Conservation (phyloP, 2,888 invertebrate genomes). For the Gari tellinella region DNA sequence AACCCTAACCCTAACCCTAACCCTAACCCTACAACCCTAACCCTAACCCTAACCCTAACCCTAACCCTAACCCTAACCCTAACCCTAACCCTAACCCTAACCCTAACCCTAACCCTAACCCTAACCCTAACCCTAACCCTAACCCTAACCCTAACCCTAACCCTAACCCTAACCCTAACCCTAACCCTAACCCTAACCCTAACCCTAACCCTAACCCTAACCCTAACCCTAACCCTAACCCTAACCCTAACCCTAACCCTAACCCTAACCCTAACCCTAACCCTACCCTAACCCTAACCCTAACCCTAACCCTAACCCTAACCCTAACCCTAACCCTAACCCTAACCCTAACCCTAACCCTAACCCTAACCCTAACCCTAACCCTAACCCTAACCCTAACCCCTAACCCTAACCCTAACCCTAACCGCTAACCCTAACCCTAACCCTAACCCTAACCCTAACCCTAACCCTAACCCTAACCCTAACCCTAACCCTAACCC, state of each 20-base stretch:
- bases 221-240: slow-evolving; percentile 48
- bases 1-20: slow-evolving; percentile 59
- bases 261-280: slow-evolving; percentile 49
- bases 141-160: slow-evolving; percentile 60
- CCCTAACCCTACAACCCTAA: slow-evolving; percentile 51
- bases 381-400: slow-evolving; percentile 62
- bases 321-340: slow-evolving; percentile 68
- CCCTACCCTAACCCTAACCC: slow-evolving; percentile 53
- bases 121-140: slow-evolving; percentile 60
- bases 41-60: slow-evolving; percentile 67
- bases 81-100: slow-evolving; percentile 66
- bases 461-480: slow-evolving; percentile 61
- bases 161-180: slow-evolving; percentile 47
- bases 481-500: slow-evolving; percentile 57
- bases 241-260: slow-evolving; percentile 51
- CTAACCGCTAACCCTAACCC: slow-evolving; percentile 55
- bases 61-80: slow-evolving; percentile 69
- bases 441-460: slow-evolving; percentile 64
- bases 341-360: slow-evolving; percentile 61
- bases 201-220: slow-evolving; percentile 60
- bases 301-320: slow-evolving; percentile 13
- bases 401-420: slow-evolving; percentile 60
- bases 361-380: slow-evolving; percentile 64
- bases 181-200: slow-evolving; percentile 51
- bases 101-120: slow-evolving; percentile 46